Evolutionary conservation across 2,888 invertebrate genomes (phyloP), one percentile per base, ranked within the genome.

Genomic region (Anoncus sp.): DNA sequence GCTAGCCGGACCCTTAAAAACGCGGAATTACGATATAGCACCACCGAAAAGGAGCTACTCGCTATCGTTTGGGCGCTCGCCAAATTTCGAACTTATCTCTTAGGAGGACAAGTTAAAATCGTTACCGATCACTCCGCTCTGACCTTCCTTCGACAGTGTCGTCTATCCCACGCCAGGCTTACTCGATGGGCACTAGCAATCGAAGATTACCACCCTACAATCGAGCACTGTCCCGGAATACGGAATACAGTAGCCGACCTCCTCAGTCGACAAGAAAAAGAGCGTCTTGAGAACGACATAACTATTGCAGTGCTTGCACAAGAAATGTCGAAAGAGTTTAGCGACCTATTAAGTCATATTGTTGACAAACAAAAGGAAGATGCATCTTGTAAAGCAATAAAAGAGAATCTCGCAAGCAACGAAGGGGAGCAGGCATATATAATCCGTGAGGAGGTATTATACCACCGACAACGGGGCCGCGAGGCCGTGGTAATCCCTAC

Each of bases 131-230:
- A 31, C 31, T 3, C 31, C 3, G 31, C 31, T 5, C 7, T 31
- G 7, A 31, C 31, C 31, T 31, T 31, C 7, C 3, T 31, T 7
- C 31, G 31, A 5, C 31, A 31, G 7, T 31, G 31, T 3, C 7
- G 7, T 5, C 31, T 31, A 31, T 3, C 31, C 7, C 31, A 31
- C 31, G 31, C 31, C 3, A 3, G 31, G 4, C 3, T 31, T 5
- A 31, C 31, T 3, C 3, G 31, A 5, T 31, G 31, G 31, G 31
- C 31, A 31, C 31, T 5, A 3, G 31, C 31, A 7, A 31, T 80
- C 57, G 83, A 83, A 16, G 80, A 84, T 45, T 83, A 67, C 71
- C 65, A 81, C 55, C 63, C 71, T 31, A 49, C 62, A 14, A 62
- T 77, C 12, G 18, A 72, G 7, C 62, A 81, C 31, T 67, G 77